These are phyloP conservation scores for Pogonocichla stellata DNA, from an alignment of 2,113 vertebrate species.

Conservation along the genomic window DNA sequence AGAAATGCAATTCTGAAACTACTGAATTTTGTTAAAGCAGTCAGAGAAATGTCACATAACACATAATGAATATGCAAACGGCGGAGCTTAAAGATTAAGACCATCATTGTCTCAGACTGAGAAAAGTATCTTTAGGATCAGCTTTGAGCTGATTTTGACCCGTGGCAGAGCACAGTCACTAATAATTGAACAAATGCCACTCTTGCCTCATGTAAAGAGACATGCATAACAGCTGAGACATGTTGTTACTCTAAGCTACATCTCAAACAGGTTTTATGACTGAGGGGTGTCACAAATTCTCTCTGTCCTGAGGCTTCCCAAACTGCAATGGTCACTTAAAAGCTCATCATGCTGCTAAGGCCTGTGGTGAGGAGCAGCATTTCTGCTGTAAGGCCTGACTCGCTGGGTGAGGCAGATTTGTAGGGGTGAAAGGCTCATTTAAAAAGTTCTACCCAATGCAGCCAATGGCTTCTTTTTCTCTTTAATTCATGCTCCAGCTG, in stretches of 20 bases:
- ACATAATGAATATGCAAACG: not conserved
- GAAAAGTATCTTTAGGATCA: not conserved
- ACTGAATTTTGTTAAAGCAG: not conserved
- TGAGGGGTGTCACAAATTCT: slow-evolving; percentile 9
- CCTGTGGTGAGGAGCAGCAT: not conserved
- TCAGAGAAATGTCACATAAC: not conserved
- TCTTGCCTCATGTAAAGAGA: slow-evolving; percentile 9
- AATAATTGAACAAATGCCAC: not conserved
- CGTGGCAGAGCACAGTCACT: not conserved
- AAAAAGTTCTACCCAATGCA: not conserved
- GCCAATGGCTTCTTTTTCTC: not conserved
- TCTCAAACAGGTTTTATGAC: not conserved
- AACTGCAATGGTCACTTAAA: not conserved
- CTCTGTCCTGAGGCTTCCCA: not conserved
- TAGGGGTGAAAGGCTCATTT: not conserved
- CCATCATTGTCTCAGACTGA: not conserved
- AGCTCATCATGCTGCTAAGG: not conserved
- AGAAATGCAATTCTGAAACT: slow-evolving; percentile 40
- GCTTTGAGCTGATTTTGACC: not conserved
- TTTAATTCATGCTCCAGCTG: not conserved
- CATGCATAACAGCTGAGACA: not conserved
- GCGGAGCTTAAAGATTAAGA: not conserved
- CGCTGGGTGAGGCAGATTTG: not conserved
- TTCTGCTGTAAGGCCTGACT: not conserved
- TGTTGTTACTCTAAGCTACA: not conserved